Conservation (phyloP, 2,888 invertebrate species). For the Calameuta filiformis region DNA sequence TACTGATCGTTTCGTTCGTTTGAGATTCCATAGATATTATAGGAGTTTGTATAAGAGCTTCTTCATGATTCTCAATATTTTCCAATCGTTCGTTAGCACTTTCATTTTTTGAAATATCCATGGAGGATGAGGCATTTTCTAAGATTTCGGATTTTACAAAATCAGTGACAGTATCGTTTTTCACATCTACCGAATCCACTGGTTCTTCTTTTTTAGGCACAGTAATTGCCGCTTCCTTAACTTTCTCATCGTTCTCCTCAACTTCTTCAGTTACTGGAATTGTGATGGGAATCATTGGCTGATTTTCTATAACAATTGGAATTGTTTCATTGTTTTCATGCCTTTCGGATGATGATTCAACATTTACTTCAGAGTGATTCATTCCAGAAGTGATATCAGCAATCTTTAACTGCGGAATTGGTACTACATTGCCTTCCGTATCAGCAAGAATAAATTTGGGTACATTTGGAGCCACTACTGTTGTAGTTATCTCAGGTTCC, state of each 20-base stretch:
- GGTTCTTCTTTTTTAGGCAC: background rate
- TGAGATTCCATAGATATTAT: background rate
- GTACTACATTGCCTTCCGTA: slow-evolving; percentile 24
- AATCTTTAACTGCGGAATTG: slow-evolving; percentile 34
- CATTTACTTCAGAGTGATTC: background rate
- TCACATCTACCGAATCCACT: background rate
- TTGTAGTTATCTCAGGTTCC: background rate
- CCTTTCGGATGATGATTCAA: background rate
- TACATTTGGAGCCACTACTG: background rate
- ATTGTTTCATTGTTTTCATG: background rate
- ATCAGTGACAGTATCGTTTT: background rate
- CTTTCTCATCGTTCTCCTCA: slow-evolving; percentile 29
- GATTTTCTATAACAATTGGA: slow-evolving; percentile 15
- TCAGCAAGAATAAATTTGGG: slow-evolving; percentile 18
- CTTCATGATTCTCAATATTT: background rate
- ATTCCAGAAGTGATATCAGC: slow-evolving; percentile 29
- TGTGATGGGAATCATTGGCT: slow-evolving; percentile 35
- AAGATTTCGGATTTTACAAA: background rate
- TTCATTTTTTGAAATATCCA: background rate
- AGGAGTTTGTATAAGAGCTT: background rate
- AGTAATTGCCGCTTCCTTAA: background rate
- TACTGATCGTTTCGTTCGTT: background rate
- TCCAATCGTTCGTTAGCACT: too few relatives aligned
- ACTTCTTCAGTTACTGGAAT: slow-evolving; percentile 60
- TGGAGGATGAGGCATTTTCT: background rate